Percentiles rank a stretch among this genome's conserved stretches.
phyloP scores from a whole-genome alignment of 1,140 invertebrate species.

The Olivierus martensii region DNA sequence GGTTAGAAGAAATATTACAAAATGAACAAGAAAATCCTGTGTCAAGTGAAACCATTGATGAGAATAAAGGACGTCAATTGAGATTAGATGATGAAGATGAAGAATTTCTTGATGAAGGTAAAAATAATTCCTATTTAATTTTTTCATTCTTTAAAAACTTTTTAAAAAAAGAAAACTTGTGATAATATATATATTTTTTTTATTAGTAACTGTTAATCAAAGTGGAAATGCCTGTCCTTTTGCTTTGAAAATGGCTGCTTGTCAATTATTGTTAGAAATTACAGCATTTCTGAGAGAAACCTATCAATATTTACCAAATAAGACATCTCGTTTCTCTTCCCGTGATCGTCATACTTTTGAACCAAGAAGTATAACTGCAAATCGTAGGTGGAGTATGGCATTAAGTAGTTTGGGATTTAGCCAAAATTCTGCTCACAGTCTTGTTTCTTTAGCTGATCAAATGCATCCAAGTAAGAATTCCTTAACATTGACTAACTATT shows the following conservation, averaged over 20 bases:
- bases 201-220: conserved; percentile 64
- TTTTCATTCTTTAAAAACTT: background rate
- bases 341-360: conserved; percentile 19
- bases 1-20: conserved; percentile 53
- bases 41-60: conserved; percentile 51
- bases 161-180: too few species aligned
- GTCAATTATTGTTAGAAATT: conserved; percentile 86
- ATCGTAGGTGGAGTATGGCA: conserved; percentile 79
- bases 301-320: conserved; percentile 49
- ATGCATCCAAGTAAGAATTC: background rate
- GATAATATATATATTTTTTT: conserved; percentile 16
- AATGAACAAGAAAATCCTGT: conserved; percentile 27
- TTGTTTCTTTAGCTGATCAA: conserved; percentile 66
- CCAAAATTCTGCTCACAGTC: conserved; percentile 75
- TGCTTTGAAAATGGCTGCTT: conserved; percentile 80
- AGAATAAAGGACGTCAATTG: conserved; percentile 66
- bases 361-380: conserved; percentile 37
- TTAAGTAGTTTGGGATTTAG: conserved; percentile 82
- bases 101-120: conserved; percentile 94
- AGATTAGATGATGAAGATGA: conserved; percentile 89
- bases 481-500: too few species aligned
- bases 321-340: conserved; percentile 19
- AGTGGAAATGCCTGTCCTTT: conserved; percentile 78
- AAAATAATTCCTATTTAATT: background rate
- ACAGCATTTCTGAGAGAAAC: conserved; percentile 94